A percentile compares a stretch with the other conserved stretches of the same genome.
Conservation (phyloP, 2,113 vertebrate genomes). For the Archocentrus centrarchus region DNA sequence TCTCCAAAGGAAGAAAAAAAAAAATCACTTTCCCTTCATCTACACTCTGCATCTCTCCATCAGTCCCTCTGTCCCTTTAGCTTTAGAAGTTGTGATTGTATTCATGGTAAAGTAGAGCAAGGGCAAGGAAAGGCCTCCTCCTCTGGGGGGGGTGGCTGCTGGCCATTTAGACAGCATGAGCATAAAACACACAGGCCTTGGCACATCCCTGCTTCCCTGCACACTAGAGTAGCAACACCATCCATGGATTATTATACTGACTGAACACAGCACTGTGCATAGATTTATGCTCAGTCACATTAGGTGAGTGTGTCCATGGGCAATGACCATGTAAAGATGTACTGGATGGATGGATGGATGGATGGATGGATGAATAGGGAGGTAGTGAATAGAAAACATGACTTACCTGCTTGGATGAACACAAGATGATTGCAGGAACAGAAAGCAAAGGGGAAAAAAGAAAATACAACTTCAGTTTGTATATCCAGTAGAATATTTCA, state of each 20-base stretch:
- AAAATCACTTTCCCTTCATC: slow-evolving; percentile 22
- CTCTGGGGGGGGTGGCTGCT: slow-evolving; percentile 42
- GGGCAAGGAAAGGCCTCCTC: slow-evolving; percentile 49
- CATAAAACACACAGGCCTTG: slow-evolving; percentile 61
- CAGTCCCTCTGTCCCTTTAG: background rate
- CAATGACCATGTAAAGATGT: slow-evolving; percentile 31
- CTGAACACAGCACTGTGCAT: slow-evolving; percentile 54
- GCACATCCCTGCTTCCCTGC: slow-evolving; percentile 49
- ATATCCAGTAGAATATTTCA: background rate
- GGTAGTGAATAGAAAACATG: background rate
- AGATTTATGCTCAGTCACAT: slow-evolving; percentile 58
- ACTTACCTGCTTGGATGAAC: slow-evolving; percentile 63
- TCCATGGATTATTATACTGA: slow-evolving; percentile 58
- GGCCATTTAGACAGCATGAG: slow-evolving; percentile 56
- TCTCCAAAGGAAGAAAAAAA: slow-evolving; percentile 14
- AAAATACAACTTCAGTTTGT: slow-evolving; percentile 14
- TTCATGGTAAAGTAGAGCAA: slow-evolving; percentile 47
- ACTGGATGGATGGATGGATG: background rate
- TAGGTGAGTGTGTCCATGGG: slow-evolving; percentile 24
- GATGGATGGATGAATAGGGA: background rate
- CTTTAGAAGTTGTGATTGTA: slow-evolving; percentile 44
- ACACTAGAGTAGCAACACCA: slow-evolving; percentile 64
- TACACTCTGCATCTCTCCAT: slow-evolving; percentile 8
- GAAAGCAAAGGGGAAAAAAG: background rate
- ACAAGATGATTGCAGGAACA: background rate